Conservation (phyloP, 2,797 vertebrate species). For the Pyrocephalus nanus region DNA sequence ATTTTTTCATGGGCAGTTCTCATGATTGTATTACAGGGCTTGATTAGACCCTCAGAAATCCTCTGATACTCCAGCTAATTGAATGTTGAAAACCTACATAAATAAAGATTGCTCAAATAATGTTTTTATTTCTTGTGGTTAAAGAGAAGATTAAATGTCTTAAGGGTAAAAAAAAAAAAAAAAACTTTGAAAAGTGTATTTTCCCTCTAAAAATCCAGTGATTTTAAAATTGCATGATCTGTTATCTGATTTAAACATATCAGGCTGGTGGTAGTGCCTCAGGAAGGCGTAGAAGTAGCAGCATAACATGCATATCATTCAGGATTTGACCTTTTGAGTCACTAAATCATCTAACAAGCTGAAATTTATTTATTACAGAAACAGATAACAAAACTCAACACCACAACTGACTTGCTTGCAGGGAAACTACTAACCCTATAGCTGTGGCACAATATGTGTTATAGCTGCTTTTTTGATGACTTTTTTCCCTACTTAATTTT, state of each 20-base stretch:
- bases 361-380: neutral
- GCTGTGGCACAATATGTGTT: neutral
- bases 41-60: neutral
- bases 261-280: neutral
- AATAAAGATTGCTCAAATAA: neutral
- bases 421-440: neutral
- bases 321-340: neutral
- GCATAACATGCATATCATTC: neutral
- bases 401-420: neutral
- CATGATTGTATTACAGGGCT: neutral
- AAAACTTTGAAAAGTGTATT: neutral
- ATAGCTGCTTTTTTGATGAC: neutral
- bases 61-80: neutral
- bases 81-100: neutral
- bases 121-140: neutral
- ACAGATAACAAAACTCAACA: neutral
- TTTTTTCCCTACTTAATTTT: neutral
- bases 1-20: neutral
- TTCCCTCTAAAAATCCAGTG: neutral
- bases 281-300: neutral
- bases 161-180: neutral
- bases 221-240: neutral
- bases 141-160: neutral
- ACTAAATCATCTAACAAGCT: slow-evolving; percentile 13
- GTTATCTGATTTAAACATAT: neutral